Percentiles rank a stretch among this genome's conserved stretches.
Evolutionary conservation across 2,797 vertebrate genomes (phyloP).

Genomic region (Oryzias sinensis): DNA sequence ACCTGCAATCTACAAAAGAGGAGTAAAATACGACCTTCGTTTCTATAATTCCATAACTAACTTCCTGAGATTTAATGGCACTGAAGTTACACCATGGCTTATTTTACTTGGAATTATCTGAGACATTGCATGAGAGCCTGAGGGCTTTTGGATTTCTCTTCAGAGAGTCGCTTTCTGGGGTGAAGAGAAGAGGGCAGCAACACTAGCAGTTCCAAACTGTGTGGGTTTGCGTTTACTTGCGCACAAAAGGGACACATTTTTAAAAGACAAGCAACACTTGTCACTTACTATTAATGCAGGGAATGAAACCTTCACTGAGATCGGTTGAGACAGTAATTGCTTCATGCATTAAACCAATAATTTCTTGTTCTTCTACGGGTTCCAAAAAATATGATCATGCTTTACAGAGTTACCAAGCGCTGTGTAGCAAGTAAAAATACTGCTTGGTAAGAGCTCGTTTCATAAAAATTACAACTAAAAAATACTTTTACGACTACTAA

Average conservation of each 20-base stretch:
- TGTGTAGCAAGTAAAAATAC: too few relatives aligned
- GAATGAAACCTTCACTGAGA: not conserved
- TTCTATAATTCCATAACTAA: conserved; percentile 18
- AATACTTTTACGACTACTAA: too few relatives aligned
- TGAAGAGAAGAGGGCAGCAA: conserved; percentile 42
- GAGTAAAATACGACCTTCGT: conserved; percentile 14
- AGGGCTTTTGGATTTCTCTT: conserved; percentile 52
- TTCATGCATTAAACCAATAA: too few relatives aligned
- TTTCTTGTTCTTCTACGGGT: too few relatives aligned
- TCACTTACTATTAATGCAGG: conserved; percentile 10
- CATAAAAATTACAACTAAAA: too few relatives aligned
- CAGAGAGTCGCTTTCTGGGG: conserved; percentile 55
- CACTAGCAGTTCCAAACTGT: conserved; percentile 51
- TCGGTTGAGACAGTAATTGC: not conserved
- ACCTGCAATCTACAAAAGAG: not conserved
- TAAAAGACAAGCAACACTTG: conserved; percentile 13
- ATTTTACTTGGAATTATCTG: conserved; percentile 40
- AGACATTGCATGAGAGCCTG: conserved; percentile 48
- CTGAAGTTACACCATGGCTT: conserved; percentile 34
- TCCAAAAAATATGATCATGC: too few relatives aligned
- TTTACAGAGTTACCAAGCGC: too few relatives aligned
- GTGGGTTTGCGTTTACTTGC: conserved; percentile 22
- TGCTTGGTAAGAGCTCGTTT: too few relatives aligned
- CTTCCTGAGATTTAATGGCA: conserved; percentile 29
- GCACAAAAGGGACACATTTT: conserved; percentile 9